These are phyloP conservation scores for Neolamprologus ventralis DNA, from an alignment of 2,113 vertebrate species.

Conservation along the genomic window DNA sequence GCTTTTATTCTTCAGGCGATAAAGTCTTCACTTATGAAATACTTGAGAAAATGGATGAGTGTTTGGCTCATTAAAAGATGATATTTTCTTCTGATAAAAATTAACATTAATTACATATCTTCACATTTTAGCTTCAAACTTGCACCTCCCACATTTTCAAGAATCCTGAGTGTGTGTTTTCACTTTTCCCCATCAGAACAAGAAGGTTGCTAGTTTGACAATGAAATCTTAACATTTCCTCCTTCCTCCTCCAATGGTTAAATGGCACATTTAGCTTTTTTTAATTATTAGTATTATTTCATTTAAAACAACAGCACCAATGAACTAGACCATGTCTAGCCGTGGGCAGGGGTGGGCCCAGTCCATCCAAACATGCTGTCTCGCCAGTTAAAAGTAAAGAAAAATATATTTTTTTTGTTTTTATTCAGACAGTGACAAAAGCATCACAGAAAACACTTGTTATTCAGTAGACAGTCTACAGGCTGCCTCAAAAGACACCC, in stretches of 20 bases:
- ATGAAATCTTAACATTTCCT: not conserved
- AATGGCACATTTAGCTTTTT: not conserved
- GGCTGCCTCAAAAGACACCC: not conserved
- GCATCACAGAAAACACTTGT: not conserved
- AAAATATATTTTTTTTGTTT: not conserved
- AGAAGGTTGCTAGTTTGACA: not conserved
- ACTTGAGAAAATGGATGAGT: not conserved
- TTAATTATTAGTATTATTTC: not conserved
- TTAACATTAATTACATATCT: not conserved
- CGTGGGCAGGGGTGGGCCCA: not conserved
- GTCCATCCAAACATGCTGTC: not conserved
- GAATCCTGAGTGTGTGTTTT: not conserved
- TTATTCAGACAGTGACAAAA: not conserved
- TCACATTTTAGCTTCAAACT: not conserved
- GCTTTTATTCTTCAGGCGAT: not conserved
- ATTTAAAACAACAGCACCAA: not conserved
- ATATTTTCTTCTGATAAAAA: not conserved
- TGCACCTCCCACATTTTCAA: not conserved
- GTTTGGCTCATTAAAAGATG: not conserved
- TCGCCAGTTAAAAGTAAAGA: not conserved
- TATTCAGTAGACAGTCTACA: not conserved
- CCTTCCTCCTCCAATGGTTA: not conserved
- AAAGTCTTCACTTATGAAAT: not conserved
- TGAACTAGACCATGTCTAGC: not conserved
- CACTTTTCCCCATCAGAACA: not conserved